Conservation (phyloP, 1,140 invertebrate species). For the Stegodyphus mimosarum region DNA sequence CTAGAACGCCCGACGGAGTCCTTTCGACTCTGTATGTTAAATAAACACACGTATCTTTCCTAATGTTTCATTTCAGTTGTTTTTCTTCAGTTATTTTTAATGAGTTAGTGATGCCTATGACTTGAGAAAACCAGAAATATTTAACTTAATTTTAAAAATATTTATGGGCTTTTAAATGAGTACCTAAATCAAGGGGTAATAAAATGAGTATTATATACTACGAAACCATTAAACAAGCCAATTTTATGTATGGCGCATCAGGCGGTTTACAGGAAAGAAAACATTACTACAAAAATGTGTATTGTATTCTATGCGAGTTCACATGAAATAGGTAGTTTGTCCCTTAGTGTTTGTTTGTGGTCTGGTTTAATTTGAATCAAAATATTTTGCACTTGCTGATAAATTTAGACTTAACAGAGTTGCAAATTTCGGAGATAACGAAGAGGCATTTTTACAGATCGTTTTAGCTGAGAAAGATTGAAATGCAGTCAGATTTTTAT, state of each 20-base stretch:
- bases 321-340: not conserved
- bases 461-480: slow-evolving; percentile 17
- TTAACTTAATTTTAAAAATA: no score
- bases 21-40: no score
- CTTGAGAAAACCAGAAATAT: no score
- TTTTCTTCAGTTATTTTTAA: no score
- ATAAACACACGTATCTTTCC: no score
- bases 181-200: not conserved
- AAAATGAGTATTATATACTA: not conserved
- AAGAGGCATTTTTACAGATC: slow-evolving; percentile 58
- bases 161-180: not conserved
- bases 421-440: slow-evolving; percentile 41
- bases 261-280: not conserved
- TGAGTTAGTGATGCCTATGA: no score
- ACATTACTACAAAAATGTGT: not conserved
- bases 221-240: not conserved
- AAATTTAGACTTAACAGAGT: slow-evolving; percentile 31
- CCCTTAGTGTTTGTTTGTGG: not conserved
- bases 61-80: no score
- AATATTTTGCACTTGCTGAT: slow-evolving; percentile 31
- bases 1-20: no score
- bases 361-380: slow-evolving; percentile 15
- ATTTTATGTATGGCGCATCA: not conserved
- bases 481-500: slow-evolving; percentile 22
- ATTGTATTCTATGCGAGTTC: not conserved